phyloP scores from a whole-genome alignment of 1,140 invertebrate genomes.

The Mactra quadrangularis region DNA sequence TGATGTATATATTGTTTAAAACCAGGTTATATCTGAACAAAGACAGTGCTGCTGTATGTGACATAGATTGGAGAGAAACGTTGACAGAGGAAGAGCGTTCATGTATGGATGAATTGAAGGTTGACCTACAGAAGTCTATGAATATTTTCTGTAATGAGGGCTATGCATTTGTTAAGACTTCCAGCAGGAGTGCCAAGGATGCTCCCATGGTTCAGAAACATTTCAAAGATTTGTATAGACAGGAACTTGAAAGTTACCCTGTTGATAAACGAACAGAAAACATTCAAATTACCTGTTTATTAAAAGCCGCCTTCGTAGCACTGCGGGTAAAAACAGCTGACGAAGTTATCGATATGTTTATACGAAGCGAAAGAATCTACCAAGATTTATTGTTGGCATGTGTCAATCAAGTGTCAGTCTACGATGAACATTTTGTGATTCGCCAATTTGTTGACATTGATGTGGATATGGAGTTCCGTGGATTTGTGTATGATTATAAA shows the following conservation, averaged over 20 bases:
- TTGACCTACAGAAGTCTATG: constrained; percentile 68
- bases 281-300: constrained; percentile 70
- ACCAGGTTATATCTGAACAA: constrained; percentile 72
- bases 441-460: constrained; percentile 76
- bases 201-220: constrained; percentile 72
- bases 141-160: constrained; percentile 62
- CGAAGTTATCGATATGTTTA: constrained; percentile 75
- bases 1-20: no score
- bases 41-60: constrained; percentile 57
- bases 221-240: constrained; percentile 69
- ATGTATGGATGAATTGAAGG: constrained; percentile 55
- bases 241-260: constrained; percentile 57
- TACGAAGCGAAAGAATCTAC: constrained; percentile 78
- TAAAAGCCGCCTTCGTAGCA: constrained; percentile 74
- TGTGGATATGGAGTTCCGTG: constrained; percentile 80
- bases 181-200: constrained; percentile 79
- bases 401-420: constrained; percentile 67
- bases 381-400: constrained; percentile 77
- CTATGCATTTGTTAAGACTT: constrained; percentile 78
- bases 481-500: constrained; percentile 72
- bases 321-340: constrained; percentile 68
- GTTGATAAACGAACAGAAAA: constrained; percentile 70
- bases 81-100: constrained; percentile 59
- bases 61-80: constrained; percentile 64
- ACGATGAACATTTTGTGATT: constrained; percentile 77